Percentiles rank a stretch among this genome's conserved stretches.
phyloP scores from a whole-genome alignment of 2,888 invertebrate genomes.

The Cosmia trapezina region DNA sequence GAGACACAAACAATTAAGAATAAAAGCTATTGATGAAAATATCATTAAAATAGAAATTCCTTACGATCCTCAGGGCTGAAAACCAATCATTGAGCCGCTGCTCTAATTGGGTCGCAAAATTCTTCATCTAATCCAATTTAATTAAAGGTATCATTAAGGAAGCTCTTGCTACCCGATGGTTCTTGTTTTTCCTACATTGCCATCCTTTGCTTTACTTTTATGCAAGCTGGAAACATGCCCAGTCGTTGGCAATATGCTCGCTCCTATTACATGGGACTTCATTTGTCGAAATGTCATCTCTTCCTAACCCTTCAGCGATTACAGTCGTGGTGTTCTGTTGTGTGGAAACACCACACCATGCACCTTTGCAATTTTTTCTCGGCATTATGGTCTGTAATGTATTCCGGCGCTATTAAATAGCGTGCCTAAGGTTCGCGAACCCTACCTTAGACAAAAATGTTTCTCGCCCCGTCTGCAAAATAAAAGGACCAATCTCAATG shows the following conservation, averaged over 20 bases:
- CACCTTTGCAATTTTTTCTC: neutral
- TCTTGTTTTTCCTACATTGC: neutral
- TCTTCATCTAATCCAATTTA: conserved; percentile 38
- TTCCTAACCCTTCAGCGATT: neutral
- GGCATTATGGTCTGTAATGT: neutral
- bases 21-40: neutral
- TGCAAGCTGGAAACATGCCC: neutral
- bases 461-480: conserved; percentile 24
- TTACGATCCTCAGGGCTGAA: neutral
- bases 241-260: neutral
- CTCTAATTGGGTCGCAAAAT: conserved; percentile 43
- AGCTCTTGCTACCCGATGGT: neutral
- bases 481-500: conserved; percentile 7
- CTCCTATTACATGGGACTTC: neutral
- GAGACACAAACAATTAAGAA: neutral
- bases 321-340: neutral
- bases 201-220: neutral
- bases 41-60: neutral
- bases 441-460: conserved; percentile 52
- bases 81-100: conserved; percentile 11
- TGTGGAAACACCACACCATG: neutral
- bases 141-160: conserved; percentile 34
- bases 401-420: conserved; percentile 20
- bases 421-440: conserved; percentile 20
- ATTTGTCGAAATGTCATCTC: neutral